Evolutionary conservation across 2,797 vertebrate species (phyloP), one percentile per base, ranked within the genome.

Genomic region (Gouania willdenowi): DNA sequence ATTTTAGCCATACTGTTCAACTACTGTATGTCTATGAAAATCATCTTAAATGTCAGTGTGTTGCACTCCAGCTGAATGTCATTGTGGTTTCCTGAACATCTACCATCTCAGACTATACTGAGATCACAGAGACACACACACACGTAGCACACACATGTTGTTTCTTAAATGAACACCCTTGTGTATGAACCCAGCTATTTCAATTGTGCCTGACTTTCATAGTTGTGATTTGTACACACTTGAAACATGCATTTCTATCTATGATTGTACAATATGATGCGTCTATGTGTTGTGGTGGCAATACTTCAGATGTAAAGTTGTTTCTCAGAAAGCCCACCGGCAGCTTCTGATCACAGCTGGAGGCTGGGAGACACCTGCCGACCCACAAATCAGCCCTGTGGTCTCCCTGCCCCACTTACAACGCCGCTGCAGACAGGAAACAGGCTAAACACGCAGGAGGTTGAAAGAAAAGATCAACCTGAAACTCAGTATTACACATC

Each of bases 51-150:
- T 75, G 73, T 75, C 73, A 76, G 3, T 39, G 61, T 52, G 58
- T 48, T 27, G 45, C 1, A 23, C 31, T 53, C 7, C 21, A 49
- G 52, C 26, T 4, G 45, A 48, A 52, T 41, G 55, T 54, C 27
- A 68, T 28, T 72, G 77, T 59, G 80, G 75, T 75, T 82, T 82
- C 72, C 80, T 78, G 72, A 75, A 70, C 46, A 52, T 55, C 47
- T 41, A 24, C 35, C 52, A 41, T 50, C 50, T 50, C 23, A 1
- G 31, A 36, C 25, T 52, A 19, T 16, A 22, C 33, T 28, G 13
- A 54, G 43, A 37, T 46, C 45, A 35, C 10, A 39, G 22, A 44
- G 7, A 49, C 10, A 17, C 15, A 41, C 12, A 19, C 31, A 26
- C n/a, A 49, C 1, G 16, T 14, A 46, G 33, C 26, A 46, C 15